A percentile compares a stretch with the other conserved stretches of the same genome.
Evolutionary conservation across 2,113 vertebrate genomes (phyloP).

Genomic region (Pavo muticus): DNA sequence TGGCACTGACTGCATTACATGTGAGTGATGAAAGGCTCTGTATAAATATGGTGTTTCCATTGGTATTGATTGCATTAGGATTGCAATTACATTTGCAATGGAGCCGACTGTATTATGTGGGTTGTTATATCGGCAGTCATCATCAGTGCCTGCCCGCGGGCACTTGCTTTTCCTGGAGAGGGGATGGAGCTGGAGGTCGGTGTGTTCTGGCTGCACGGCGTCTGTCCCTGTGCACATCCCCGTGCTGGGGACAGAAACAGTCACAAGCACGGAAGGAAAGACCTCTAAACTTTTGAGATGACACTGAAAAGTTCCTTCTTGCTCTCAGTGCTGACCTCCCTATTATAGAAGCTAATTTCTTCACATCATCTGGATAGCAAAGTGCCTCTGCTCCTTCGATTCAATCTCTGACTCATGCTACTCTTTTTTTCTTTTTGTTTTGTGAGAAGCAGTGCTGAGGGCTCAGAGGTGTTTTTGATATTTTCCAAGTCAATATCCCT

Average conservation of each 20-base stretch:
- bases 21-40: constrained; percentile 74
- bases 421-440: constrained; percentile 27
- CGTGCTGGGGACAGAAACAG: neutral
- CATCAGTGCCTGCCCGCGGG: neutral
- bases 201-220: neutral
- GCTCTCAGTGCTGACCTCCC: neutral
- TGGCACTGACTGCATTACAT: constrained; percentile 58
- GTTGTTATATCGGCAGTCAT: constrained; percentile 14
- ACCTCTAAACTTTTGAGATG: neutral
- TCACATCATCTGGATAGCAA: neutral
- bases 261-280: rapidly evolving
- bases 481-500: constrained; percentile 72
- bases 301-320: neutral
- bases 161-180: neutral
- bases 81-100: constrained; percentile 50
- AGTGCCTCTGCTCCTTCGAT: constrained; percentile 26
- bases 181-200: neutral
- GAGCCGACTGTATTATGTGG: constrained; percentile 1
- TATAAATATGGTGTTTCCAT: constrained; percentile 71
- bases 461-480: constrained; percentile 61
- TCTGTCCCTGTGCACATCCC: neutral
- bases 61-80: constrained; percentile 58
- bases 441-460: constrained; percentile 28
- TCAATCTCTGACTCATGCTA: neutral
- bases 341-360: neutral